A percentile compares a stretch with the other conserved stretches of the same genome.
Evolutionary conservation across 2,113 vertebrate genomes (phyloP).

Genomic region (Cinclus cinclus): DNA sequence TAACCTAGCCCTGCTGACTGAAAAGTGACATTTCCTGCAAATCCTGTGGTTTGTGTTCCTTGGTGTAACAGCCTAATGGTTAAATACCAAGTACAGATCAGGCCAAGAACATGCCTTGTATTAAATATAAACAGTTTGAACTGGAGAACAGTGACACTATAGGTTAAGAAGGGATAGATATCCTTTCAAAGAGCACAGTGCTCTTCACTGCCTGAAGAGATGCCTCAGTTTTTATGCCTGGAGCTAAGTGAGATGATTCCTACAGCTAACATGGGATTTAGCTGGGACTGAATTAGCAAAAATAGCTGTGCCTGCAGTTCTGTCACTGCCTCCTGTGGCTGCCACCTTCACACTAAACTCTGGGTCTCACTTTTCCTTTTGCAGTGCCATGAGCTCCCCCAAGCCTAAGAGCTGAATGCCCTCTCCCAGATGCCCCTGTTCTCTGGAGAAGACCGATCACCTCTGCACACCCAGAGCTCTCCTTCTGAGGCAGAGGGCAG

Average conservation of each 20-base stretch:
- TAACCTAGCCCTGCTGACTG: not conserved
- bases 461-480: not conserved
- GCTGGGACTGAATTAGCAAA: not conserved
- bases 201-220: not conserved
- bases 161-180: not conserved
- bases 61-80: not conserved
- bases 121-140: not conserved
- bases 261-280: not conserved
- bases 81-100: not conserved
- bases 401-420: not conserved
- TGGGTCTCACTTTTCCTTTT: not conserved
- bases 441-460: not conserved
- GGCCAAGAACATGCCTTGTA: not conserved
- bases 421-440: not conserved
- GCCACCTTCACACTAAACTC: not conserved
- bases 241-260: not conserved
- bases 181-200: not conserved
- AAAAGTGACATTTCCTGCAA: not conserved
- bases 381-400: not conserved
- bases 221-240: not conserved
- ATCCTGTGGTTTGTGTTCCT: not conserved
- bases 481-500: not conserved
- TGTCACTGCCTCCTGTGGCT: not conserved
- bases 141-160: not conserved
- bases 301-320: not conserved